Conservation (phyloP, 2,113 vertebrate genomes). For the Catharus minimus region DNA sequence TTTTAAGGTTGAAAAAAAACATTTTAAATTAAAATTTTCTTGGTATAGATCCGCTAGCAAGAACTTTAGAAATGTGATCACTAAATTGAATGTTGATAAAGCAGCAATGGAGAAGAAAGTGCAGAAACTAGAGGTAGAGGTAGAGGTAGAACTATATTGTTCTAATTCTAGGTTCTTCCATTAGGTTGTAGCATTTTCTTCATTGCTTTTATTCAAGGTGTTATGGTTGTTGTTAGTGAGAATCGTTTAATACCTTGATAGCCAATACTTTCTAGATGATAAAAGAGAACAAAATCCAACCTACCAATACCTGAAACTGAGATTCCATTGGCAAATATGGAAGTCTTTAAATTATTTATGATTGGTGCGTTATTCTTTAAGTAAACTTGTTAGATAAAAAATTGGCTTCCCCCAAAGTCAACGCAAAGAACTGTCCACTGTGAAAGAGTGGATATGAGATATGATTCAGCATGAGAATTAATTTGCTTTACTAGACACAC, state of each 20-base stretch:
- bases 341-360: neutral
- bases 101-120: constrained; percentile 83
- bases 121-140: constrained; percentile 92
- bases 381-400: neutral
- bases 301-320: neutral
- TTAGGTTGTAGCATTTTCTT: neutral
- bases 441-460: neutral
- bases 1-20: neutral
- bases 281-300: neutral
- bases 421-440: neutral
- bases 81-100: constrained; percentile 79
- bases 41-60: constrained; percentile 83
- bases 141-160: constrained; percentile 28
- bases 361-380: neutral
- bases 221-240: neutral
- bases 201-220: neutral
- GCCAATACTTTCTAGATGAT: neutral
- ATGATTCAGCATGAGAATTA: neutral
- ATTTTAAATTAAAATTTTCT: neutral
- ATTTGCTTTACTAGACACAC: neutral
- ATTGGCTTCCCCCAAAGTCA: neutral
- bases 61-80: constrained; percentile 77
- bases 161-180: neutral
- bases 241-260: neutral
- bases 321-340: neutral